Evolutionary conservation across 30 jellyfish, hydroid and myxozoan species (phyloP).

Genomic region (Sanderia malayensis): DNA sequence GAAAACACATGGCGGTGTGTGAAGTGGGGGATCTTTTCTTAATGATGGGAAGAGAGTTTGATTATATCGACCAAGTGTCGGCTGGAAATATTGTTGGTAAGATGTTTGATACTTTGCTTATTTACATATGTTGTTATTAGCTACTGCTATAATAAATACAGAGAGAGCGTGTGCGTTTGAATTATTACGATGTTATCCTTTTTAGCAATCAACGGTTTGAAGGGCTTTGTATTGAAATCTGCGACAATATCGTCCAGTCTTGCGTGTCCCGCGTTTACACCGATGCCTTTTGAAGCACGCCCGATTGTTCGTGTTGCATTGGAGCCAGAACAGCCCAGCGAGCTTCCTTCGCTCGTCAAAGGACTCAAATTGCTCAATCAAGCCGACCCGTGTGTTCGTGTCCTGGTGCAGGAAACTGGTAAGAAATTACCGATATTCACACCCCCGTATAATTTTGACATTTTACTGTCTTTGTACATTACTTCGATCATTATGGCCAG

Average conservation of each 20-base stretch:
- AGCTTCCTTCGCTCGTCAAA: slow-evolving; percentile 64
- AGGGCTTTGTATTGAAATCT: slow-evolving; percentile 75
- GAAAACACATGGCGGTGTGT: slow-evolving; percentile 61
- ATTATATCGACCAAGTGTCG: slow-evolving; percentile 73
- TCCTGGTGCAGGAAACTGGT: slow-evolving; percentile 97
- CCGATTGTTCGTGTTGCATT: slow-evolving; percentile 99
- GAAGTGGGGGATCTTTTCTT: slow-evolving; percentile 72
- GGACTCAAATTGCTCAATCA: slow-evolving; percentile 87
- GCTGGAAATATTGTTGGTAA: slow-evolving; percentile 98
- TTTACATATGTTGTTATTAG: background rate
- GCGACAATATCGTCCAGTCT: slow-evolving; percentile 89
- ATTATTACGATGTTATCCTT: too few species aligned
- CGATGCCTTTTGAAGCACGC: slow-evolving; percentile 89
- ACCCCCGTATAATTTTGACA: too few species aligned
- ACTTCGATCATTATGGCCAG: too few species aligned
- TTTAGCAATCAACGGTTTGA: slow-evolving; percentile 93
- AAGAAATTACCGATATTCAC: background rate
- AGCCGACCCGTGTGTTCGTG: slow-evolving; percentile 98
- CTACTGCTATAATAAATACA: background rate
- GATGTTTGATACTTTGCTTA: background rate
- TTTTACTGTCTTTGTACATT: too few species aligned
- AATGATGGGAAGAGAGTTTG: slow-evolving; percentile 98
- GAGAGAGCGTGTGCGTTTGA: background rate
- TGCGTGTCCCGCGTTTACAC: slow-evolving; percentile 97
- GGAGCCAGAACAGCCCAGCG: slow-evolving; percentile 97